These are phyloP conservation scores for Napeogenes inachia DNA, from an alignment of 2,888 invertebrate genomes.

Conservation along the genomic window DNA sequence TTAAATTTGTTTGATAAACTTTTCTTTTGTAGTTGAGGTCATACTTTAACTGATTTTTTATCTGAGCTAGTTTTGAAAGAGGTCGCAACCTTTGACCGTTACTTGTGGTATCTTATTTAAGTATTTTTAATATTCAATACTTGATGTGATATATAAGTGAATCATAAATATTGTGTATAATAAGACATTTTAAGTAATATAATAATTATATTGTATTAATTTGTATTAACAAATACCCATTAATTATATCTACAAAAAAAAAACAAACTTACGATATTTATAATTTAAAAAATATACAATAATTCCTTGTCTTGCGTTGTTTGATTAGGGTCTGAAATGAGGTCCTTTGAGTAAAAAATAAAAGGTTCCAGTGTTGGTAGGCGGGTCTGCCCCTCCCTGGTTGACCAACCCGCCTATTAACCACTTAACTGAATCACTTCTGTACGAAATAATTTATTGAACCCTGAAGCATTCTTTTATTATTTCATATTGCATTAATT, in stretches of 20 bases:
- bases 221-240: no score
- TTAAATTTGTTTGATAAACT: neutral
- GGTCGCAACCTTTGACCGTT: slow-evolving; percentile 44
- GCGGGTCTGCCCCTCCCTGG: slow-evolving; percentile 64
- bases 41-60: slow-evolving; percentile 41
- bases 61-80: slow-evolving; percentile 46
- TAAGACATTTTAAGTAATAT: no score
- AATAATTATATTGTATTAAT: no score
- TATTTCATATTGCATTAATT: slow-evolving; percentile 2
- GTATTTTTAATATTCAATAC: no score
- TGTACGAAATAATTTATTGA: slow-evolving; percentile 51
- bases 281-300: slow-evolving; percentile 4
- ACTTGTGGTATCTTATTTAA: slow-evolving; percentile 12
- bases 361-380: slow-evolving; percentile 51
- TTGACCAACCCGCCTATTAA: slow-evolving; percentile 62
- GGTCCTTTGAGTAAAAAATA: slow-evolving; percentile 33
- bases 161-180: no score
- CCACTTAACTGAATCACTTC: slow-evolving; percentile 74
- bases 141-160: no score
- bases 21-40: neutral
- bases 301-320: slow-evolving; percentile 17
- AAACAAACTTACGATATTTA: no score
- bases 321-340: slow-evolving; percentile 25
- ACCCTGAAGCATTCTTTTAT: slow-evolving; percentile 21
- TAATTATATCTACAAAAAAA: no score